phyloP scores from a whole-genome alignment of 2,888 invertebrate species.

The Muscina levida region DNA sequence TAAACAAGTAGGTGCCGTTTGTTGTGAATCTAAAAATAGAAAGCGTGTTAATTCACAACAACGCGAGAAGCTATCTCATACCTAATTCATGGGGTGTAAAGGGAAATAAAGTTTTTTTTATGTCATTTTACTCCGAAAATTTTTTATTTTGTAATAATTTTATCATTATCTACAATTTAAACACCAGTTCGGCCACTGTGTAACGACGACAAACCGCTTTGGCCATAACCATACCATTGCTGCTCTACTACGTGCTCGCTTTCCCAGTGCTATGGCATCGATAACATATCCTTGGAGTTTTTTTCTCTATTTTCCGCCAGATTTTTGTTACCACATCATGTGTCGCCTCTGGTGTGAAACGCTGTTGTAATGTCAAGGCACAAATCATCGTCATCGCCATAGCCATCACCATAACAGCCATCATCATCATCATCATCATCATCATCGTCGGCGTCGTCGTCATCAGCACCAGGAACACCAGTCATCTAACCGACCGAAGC shows the following conservation, averaged over 20 bases:
- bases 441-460: constrained; percentile 49
- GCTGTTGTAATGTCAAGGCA: constrained; percentile 66
- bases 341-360: constrained; percentile 66
- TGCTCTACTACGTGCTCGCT: constrained; percentile 58
- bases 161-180: too few relatives aligned
- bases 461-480: constrained; percentile 42
- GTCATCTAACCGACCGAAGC: constrained; percentile 4
- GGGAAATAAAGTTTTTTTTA: too few relatives aligned
- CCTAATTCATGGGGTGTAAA: too few relatives aligned
- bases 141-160: too few relatives aligned
- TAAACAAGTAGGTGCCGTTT: too few relatives aligned
- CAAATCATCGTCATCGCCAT: constrained; percentile 59
- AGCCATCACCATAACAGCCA: background rate
- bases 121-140: too few relatives aligned
- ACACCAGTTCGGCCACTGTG: background rate
- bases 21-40: too few relatives aligned
- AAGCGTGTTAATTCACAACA: too few relatives aligned
- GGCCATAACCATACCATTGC: constrained; percentile 49
- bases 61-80: too few relatives aligned
- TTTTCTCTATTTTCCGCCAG: constrained; percentile 3
- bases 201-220: constrained; percentile 57
- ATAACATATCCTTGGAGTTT: constrained; percentile 55
- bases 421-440: constrained; percentile 31
- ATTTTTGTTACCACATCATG: constrained; percentile 50
- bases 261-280: constrained; percentile 58